Conservation (phyloP, 2,888 invertebrate genomes). For the Raillietiella orientalis region DNA sequence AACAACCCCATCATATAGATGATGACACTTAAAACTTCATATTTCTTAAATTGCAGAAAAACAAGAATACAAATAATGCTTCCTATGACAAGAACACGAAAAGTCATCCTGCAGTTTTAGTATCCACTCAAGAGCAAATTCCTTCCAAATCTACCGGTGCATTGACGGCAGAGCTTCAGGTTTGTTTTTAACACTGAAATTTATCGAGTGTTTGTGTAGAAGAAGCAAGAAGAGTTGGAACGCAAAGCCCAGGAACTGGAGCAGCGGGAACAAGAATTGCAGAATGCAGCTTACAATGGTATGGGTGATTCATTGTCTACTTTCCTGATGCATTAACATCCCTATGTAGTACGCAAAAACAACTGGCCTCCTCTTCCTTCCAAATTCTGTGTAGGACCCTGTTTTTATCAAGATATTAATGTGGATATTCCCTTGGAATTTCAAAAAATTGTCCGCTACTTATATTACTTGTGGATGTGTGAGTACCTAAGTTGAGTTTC, state of each 20-base stretch:
- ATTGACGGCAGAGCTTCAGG: no score
- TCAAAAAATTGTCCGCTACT: constrained; percentile 70
- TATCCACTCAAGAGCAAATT: no score
- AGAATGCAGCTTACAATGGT: constrained; percentile 19
- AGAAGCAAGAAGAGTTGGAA: constrained; percentile 61
- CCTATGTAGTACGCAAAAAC: constrained; percentile 17
- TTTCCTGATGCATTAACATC: not conserved
- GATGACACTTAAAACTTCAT: no score
- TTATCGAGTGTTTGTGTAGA: constrained; percentile 16
- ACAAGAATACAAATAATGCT: no score
- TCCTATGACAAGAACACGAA: no score
- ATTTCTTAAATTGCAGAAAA: no score
- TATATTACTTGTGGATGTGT: constrained; percentile 95
- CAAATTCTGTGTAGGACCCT: constrained; percentile 74
- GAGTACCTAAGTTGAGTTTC: constrained; percentile 18
- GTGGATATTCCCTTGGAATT: constrained; percentile 94
- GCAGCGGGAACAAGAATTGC: constrained; percentile 54
- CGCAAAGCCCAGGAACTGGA: constrained; percentile 64
- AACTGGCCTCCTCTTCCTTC: constrained; percentile 96
- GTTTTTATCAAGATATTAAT: constrained; percentile 97
- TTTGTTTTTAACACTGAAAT: constrained; percentile 5
- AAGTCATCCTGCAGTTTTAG: no score
- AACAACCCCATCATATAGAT: no score
- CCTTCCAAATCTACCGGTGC: no score
- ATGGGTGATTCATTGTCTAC: constrained; percentile 4